Conservation (phyloP, 2,888 invertebrate species). For the Tetragonula carbonaria region DNA sequence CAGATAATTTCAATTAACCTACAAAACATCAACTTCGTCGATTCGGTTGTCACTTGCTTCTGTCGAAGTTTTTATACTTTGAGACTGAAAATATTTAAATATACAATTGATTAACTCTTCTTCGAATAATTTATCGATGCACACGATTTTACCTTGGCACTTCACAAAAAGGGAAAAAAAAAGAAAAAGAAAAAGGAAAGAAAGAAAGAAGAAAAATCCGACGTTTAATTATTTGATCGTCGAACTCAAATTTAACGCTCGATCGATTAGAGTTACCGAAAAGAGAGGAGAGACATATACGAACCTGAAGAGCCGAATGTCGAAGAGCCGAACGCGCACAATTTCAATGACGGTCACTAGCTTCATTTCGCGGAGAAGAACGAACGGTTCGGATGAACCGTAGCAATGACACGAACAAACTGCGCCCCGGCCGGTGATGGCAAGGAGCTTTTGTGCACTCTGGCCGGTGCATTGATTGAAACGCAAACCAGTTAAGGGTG, state of each 20-base stretch:
- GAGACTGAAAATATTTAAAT: too few relatives aligned
- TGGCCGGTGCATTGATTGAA: slow-evolving; percentile 82
- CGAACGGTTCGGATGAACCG: slow-evolving; percentile 3
- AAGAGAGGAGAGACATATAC: not conserved
- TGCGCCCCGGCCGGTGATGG: slow-evolving; percentile 58
- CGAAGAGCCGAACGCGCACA: not conserved
- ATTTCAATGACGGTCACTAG: not conserved
- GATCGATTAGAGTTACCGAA: not conserved
- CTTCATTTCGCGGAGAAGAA: not conserved
- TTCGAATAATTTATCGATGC: too few relatives aligned
- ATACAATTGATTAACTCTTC: too few relatives aligned
- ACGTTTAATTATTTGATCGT: too few relatives aligned
- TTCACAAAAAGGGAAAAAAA: too few relatives aligned
- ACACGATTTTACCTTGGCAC: too few relatives aligned
- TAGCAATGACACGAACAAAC: slow-evolving; percentile 61
- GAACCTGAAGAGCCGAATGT: not conserved
- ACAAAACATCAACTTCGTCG: too few relatives aligned
- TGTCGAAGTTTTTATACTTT: too few relatives aligned
- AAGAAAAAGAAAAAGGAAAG: too few relatives aligned
- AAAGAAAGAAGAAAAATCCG: too few relatives aligned
- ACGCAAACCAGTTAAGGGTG: slow-evolving; percentile 82
- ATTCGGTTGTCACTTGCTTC: too few relatives aligned
- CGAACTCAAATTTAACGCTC: not conserved
- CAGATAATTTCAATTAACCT: too few relatives aligned
- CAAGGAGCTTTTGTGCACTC: slow-evolving; percentile 71